phyloP scores from a whole-genome alignment of 2,888 invertebrate genomes.

The Pheosia gnoma region DNA sequence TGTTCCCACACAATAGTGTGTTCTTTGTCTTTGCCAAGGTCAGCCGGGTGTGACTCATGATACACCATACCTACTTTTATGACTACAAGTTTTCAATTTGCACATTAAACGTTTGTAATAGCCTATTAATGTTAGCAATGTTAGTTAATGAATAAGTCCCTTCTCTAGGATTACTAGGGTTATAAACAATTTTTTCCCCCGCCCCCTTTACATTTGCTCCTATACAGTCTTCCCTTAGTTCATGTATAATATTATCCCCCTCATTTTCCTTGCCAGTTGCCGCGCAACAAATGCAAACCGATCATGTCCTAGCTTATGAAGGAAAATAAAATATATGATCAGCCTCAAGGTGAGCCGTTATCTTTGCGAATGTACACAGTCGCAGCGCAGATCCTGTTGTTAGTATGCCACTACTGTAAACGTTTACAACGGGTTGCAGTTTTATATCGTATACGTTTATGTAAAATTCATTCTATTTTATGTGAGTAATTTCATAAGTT shows the following conservation, averaged over 20 bases:
- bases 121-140: not conserved
- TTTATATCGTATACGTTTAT: no score
- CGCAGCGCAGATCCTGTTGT: slow-evolving; percentile 14
- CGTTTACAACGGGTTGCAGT: not conserved
- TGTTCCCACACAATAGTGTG: slow-evolving; percentile 57
- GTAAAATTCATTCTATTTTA: no score
- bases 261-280: not conserved
- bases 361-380: slow-evolving; percentile 17
- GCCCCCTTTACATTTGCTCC: not conserved
- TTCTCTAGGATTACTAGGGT: no score
- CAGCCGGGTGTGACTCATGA: slow-evolving; percentile 45
- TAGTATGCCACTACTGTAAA: slow-evolving; percentile 17
- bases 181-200: no score
- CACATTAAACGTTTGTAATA: slow-evolving; percentile 16
- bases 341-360: slow-evolving; percentile 38
- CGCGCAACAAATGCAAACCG: no score
- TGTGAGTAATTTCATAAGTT: no score
- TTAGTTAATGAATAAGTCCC: no score
- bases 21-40: slow-evolving; percentile 80
- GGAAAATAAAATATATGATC: slow-evolving; percentile 32
- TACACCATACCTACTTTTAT: slow-evolving; percentile 27
- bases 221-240: not conserved
- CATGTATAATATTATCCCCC: not conserved
- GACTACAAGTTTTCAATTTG: slow-evolving; percentile 28
- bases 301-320: slow-evolving; percentile 5